phyloP scores from a whole-genome alignment of 2,797 vertebrate genomes.

The Propithecus perrieri region DNA sequence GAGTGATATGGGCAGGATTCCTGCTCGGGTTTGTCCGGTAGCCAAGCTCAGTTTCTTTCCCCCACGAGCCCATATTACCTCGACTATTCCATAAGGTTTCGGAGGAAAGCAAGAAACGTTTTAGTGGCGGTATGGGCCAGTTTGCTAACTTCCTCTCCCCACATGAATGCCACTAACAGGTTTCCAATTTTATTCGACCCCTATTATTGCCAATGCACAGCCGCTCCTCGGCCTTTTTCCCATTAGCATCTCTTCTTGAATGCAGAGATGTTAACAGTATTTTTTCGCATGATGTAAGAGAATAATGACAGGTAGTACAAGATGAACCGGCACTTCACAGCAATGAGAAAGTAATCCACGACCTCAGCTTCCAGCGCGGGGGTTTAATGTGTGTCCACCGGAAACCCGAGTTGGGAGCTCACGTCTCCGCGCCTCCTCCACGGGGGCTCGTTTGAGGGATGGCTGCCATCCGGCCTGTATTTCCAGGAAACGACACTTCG shows the following conservation, averaged over 20 bases:
- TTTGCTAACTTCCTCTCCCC: background rate
- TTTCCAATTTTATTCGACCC: background rate
- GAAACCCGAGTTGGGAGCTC: slow-evolving; percentile 39
- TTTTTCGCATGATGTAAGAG: slow-evolving; percentile 26
- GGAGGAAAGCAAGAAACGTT: background rate
- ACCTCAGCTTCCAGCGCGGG: slow-evolving; percentile 20
- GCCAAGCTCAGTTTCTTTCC: background rate
- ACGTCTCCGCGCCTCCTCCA: background rate
- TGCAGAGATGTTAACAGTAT: background rate
- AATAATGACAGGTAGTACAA: slow-evolving; percentile 27
- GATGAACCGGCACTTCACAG: background rate
- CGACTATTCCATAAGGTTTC: background rate
- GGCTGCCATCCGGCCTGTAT: slow-evolving; percentile 6
- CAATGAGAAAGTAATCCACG: slow-evolving; percentile 52
- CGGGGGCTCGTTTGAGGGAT: slow-evolving; percentile 20
- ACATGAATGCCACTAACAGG: background rate
- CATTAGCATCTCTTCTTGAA: background rate
- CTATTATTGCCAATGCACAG: background rate
- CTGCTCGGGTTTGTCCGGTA: background rate
- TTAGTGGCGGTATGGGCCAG: background rate
- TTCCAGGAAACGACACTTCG: slow-evolving; percentile 61
- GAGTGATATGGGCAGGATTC: background rate
- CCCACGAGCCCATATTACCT: no score
- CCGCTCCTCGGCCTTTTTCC: background rate
- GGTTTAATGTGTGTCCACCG: background rate